Conservation (phyloP, 2,888 invertebrate species). For the Pristionchus japonicus region DNA sequence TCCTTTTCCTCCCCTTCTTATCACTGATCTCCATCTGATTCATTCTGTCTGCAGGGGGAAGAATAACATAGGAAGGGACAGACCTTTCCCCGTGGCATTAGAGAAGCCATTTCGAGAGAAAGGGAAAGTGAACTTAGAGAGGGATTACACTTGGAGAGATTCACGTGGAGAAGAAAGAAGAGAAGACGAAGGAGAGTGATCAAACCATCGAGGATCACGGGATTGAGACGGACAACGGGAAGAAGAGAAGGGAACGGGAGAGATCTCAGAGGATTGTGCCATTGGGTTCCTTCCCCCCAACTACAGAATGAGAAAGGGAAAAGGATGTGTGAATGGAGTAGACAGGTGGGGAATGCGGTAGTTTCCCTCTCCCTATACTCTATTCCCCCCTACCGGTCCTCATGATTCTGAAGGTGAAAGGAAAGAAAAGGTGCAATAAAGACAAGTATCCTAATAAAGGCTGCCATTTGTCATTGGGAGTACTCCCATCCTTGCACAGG, state of each 20-base stretch:
- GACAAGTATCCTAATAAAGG: constrained; percentile 11
- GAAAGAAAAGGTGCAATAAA: background rate
- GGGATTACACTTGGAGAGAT: background rate
- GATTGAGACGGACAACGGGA: too few relatives aligned
- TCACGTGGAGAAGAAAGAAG: background rate
- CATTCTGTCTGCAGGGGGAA: background rate
- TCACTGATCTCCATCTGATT: constrained; percentile 24
- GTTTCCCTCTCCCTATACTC: background rate
- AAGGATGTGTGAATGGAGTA: background rate
- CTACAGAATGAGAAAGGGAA: background rate
- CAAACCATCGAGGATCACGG: background rate
- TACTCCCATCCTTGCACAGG: background rate
- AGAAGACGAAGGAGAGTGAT: background rate
- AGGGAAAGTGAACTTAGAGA: background rate
- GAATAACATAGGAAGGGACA: background rate
- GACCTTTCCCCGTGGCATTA: background rate
- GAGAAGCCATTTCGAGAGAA: background rate
- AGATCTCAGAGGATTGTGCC: background rate
- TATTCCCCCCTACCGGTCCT: background rate
- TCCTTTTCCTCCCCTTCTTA: background rate
- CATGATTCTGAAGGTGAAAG: constrained; percentile 13
- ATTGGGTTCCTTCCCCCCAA: background rate
- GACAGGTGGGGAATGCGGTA: background rate
- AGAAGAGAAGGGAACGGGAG: too few relatives aligned
- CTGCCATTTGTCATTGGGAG: constrained; percentile 7